Evolutionary conservation across 2,888 invertebrate genomes (phyloP), one percentile per base, ranked within the genome.

Genomic region (Ferrisia virgata): DNA sequence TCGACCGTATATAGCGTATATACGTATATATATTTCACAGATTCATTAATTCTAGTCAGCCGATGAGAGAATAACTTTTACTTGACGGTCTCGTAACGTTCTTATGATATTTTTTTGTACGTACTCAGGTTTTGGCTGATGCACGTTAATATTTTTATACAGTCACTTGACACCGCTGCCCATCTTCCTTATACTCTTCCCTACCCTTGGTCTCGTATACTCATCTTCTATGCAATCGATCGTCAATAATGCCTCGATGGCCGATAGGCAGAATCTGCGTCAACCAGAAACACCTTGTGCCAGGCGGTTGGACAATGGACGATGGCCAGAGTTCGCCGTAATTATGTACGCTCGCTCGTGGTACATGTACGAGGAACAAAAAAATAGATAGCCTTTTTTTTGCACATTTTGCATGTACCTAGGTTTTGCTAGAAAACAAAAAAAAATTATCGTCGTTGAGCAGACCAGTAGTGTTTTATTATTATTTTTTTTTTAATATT

Each of bases 21-120:
- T n/a, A n/a, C n/a, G n/a, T n/a, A n/a, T n/a, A 13, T 40, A 11
- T 47, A 47, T 47, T 28, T 25, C 58, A 64, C 25, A 25, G 58
- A 64, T 64, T 64, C 58, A 64, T 64, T 64, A 64, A 64, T 64
- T 64, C 58, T 64, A 64, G 58, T 64, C 58, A 64, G 58, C 58
- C 58, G 28, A 64, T 64, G 28, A 64, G 58, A 64, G 58, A 64
- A 64, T 64, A 64, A 64, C 58, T 64, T 64, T 64, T 64, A 64
- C 58, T 64, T 13, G 58, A 64, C n/a, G 28, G 58, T 64, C 58
- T 64, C 58, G 25, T 28, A 64, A 64, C 58, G 58, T 25, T n/a
- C n/a, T n/a, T 64, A 64, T 64, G 58, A 64, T 64, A 25, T 64
- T 64, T 64, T 64, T 25, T 39, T 8, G 5, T 5, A 11, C 39